Percentiles rank a stretch among this genome's conserved stretches.
Conservation (phyloP, 1,140 invertebrate species). For the Aphelinus atriplicis region DNA sequence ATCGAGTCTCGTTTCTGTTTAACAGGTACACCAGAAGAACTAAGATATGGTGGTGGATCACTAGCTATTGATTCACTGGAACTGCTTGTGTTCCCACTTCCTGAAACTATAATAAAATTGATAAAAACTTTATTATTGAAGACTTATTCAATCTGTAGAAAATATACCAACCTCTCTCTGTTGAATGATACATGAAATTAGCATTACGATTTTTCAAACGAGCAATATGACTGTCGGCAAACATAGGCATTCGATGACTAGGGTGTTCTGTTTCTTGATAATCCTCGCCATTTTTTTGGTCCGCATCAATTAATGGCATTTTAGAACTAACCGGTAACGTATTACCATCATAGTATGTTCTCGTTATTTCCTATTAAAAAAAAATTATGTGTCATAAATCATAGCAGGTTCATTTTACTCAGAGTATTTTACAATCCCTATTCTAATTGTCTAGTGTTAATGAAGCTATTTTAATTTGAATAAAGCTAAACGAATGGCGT, state of each 20-base stretch:
- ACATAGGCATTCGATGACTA: slow-evolving; percentile 52
- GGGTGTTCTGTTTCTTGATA: slow-evolving; percentile 55
- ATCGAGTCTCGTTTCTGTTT: slow-evolving; percentile 58
- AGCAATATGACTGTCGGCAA: slow-evolving; percentile 48
- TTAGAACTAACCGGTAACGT: slow-evolving; percentile 57
- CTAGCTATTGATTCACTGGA: slow-evolving; percentile 80
- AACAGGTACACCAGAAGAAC: slow-evolving; percentile 51
- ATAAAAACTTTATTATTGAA: neutral
- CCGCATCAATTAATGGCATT: slow-evolving; percentile 46
- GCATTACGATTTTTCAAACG: slow-evolving; percentile 55
- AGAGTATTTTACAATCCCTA: neutral
- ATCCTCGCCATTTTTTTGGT: slow-evolving; percentile 55
- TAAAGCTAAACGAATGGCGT: neutral
- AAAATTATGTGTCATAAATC: no score
- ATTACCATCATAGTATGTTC: slow-evolving; percentile 64
- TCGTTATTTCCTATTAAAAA: slow-evolving; percentile 62
- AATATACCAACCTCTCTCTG: slow-evolving; percentile 53
- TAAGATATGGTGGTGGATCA: slow-evolving; percentile 54
- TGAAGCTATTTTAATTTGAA: neutral
- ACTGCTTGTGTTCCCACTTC: slow-evolving; percentile 72
- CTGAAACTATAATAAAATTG: slow-evolving; percentile 45
- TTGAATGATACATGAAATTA: slow-evolving; percentile 59
- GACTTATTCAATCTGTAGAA: neutral
- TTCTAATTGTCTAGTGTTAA: neutral
- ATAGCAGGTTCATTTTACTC: no score